A percentile compares a stretch with the other conserved stretches of the same genome.
Evolutionary conservation across 92 coral and sea anemone species (phyloP).

Genomic region (Epizoanthus illoricatus): DNA sequence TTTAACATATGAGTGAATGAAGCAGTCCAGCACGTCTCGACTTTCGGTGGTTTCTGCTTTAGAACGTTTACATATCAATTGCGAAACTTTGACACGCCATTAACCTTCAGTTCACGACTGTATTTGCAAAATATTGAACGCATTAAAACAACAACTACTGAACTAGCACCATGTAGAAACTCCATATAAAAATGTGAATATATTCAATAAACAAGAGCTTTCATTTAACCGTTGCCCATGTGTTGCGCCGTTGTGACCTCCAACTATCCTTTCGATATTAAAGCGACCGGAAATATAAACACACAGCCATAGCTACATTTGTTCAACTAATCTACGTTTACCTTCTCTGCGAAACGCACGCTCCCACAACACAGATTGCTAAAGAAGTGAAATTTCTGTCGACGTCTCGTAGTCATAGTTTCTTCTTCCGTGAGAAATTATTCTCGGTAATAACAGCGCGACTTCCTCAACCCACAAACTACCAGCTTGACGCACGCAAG

Average conservation of each 20-base stretch:
- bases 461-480: conserved; percentile 4
- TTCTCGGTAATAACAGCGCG: conserved; percentile 1
- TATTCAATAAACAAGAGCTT: too few relatives aligned
- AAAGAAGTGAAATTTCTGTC: conserved; percentile 30
- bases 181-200: too few relatives aligned
- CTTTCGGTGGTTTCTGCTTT: neutral
- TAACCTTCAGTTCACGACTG: neutral
- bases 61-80: neutral
- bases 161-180: neutral
- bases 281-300: neutral
- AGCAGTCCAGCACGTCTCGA: neutral
- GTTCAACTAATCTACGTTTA: neutral
- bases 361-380: conserved; percentile 31
- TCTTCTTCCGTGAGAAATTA: conserved; percentile 9
- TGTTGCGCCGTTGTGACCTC: too few relatives aligned
- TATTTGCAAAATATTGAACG: neutral
- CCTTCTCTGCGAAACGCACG: conserved; percentile 20
- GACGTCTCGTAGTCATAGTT: conserved; percentile 23
- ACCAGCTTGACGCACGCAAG: conserved; percentile 10
- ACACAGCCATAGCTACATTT: neutral
- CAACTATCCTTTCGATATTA: neutral
- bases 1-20: neutral
- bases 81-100: neutral
- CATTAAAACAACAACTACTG: neutral
- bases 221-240: too few relatives aligned